Evolutionary conservation across 2,113 vertebrate genomes (phyloP), one percentile per base, ranked within the genome.

Genomic region (Clarias gariepinus): DNA sequence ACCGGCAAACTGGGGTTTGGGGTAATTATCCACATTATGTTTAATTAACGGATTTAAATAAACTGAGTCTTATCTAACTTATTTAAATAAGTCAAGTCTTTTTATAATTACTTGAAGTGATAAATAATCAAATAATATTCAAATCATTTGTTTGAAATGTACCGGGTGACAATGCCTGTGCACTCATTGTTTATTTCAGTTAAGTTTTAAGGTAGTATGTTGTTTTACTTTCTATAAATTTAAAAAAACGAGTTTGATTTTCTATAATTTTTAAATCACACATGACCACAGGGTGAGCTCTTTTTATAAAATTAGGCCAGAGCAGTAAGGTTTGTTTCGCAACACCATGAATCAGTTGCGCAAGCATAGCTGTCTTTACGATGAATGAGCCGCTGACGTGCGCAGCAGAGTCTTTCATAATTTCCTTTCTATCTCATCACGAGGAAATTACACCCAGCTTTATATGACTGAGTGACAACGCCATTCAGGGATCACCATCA

Each of bases 401-500:
- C 61, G 53, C 78, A 68, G n/a, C 84, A 0, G 53, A 47, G 74
- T 73, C 23, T 28, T n/a, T 52, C 47, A 66, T 69, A 61, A 81
- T 88, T 82, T 80, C 66, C 60, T 12, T 28, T 76, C 11, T 7
- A 2, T 60, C 55, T 52, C 41, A 58, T 73, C 41, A n/a, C 13
- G 60, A n/a, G 53, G 21, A 82, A 79, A 86, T 86, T 69, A 83
- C 81, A 80, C 64, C 81, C 71, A 83, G 60, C 36, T 30, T 83
- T 83, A 55, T 80, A 73, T 80, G 81, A 66, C 28, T 30, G 64
- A 66, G 23, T 30, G 64, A 30, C 36, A 4, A 7, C 33, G 71
- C 64, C 83, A 58, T 84, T 84, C 82, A 85, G n/a, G 11, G 33
- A 10, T 36, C 16, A 28, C 63, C 4, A 25, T 64, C 13, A 2